Evolutionary conservation across 2,113 vertebrate species (phyloP), one percentile per base, ranked within the genome.

Genomic region (Paradoxurus hermaphroditus): DNA sequence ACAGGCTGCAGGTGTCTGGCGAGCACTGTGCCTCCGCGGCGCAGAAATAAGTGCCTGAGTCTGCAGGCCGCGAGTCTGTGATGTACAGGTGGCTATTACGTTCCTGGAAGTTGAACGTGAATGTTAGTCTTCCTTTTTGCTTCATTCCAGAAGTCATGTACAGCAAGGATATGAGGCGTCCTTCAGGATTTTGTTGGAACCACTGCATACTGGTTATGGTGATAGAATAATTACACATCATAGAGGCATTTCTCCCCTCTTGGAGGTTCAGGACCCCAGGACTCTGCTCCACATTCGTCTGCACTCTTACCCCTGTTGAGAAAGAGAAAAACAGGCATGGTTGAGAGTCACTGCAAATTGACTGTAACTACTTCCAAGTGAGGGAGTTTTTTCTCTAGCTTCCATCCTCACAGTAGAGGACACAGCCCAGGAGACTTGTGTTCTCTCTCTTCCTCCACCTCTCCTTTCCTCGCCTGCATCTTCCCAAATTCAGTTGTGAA

Each of bases 1-100:
- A 49, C 2, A 65, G 82, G n/a, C 56, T 63, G 82, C 92, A 78
- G 83, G 90, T 91, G 86, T 19, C 56, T 85, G 27, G 27, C 68
- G 49, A 91, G 19, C 77, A 93, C 86, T 82, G 94, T 95, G 89
- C 34, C 7, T 56, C 13, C 31, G 77, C 34, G 2, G 94, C 63
- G 25, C 97, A 96, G 82, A 95, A 70, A 65, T 96, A 98, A 19
- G 72, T 75, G 72, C 77, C 86, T 41, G 95, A 93, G 59, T 97
- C 94, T 59, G 8, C 78, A 51, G 70, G 82, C 79, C 90, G 65
- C 9, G 86, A 49, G 36, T 92, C 77, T 36, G 15, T 67, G 86
- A 97, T 95, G 27, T 51, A 5, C 8, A 96, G 90, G 16, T 94
- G 96, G 44, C 90, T 96, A 2, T 44, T n/a, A 4, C 15, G 3